These are phyloP conservation scores for Loriculus beryllinus DNA, from an alignment of 2,797 vertebrate genomes.

Conservation along the genomic window DNA sequence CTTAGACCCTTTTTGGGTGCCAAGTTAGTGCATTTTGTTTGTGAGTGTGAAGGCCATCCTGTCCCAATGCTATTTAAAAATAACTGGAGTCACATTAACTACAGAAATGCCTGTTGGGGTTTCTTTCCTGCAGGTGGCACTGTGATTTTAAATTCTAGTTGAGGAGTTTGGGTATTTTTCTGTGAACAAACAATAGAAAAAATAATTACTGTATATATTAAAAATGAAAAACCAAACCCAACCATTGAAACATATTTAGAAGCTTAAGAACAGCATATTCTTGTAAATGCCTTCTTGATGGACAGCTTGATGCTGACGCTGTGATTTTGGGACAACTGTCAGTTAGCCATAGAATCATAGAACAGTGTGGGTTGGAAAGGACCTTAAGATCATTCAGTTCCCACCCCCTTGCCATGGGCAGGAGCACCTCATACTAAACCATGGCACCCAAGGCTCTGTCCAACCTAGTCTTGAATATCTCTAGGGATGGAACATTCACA, in stretches of 20 bases:
- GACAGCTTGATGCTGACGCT: background rate
- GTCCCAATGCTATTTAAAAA: background rate
- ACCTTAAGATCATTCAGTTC: too few species aligned
- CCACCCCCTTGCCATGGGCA: too few species aligned
- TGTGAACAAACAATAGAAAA: background rate
- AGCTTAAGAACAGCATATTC: fast-evolving
- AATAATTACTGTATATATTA: background rate
- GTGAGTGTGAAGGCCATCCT: background rate
- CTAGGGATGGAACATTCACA: too few species aligned
- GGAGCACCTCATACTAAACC: too few species aligned
- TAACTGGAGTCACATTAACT: background rate
- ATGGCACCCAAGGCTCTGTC: too few species aligned
- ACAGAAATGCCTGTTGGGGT: background rate
- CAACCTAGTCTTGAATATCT: too few species aligned
- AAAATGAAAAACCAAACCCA: fast-evolving
- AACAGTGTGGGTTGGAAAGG: too few species aligned
- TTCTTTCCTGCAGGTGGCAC: slow-evolving; percentile 62
- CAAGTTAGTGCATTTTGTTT: background rate
- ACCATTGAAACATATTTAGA: background rate
- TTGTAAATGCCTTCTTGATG: background rate
- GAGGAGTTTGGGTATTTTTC: background rate
- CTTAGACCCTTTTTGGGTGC: background rate
- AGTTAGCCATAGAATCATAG: background rate
- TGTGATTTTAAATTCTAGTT: slow-evolving; percentile 20
- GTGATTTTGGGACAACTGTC: background rate